A percentile compares a stretch with the other conserved stretches of the same genome.
Evolutionary conservation across 2,888 invertebrate species (phyloP).

Genomic region (Eupithecia pulchellata): DNA sequence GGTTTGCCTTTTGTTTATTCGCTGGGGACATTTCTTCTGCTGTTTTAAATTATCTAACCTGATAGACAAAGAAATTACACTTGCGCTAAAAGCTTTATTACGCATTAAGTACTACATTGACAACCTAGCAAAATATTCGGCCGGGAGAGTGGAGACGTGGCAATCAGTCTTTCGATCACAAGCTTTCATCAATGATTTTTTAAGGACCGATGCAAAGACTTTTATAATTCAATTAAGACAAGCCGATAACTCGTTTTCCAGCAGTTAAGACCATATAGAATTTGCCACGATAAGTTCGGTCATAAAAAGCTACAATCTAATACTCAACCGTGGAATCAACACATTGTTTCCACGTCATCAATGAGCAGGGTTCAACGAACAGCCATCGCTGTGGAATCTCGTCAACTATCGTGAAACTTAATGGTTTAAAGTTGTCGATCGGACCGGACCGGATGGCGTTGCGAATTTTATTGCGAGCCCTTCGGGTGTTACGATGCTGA

Average conservation of each 20-base stretch:
- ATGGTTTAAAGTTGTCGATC: conserved; percentile 65
- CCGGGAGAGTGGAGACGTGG: no score
- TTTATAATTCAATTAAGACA: not conserved
- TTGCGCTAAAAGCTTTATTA: not conserved
- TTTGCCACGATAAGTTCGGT: not conserved
- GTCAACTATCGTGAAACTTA: conserved; percentile 44
- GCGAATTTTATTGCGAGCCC: conserved; percentile 71
- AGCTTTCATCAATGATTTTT: not conserved
- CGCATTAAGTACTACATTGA: not conserved
- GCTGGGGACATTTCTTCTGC: conserved; percentile 13
- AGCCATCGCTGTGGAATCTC: conserved; percentile 35
- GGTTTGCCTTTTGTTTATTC: conserved; percentile 34
- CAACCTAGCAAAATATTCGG: no score
- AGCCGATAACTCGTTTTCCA: not conserved
- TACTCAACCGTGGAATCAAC: not conserved
- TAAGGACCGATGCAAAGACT: not conserved
- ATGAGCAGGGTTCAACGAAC: conserved; percentile 28
- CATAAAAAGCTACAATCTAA: conserved; percentile 5
- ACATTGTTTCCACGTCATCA: conserved; percentile 29
- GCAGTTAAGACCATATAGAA: not conserved
- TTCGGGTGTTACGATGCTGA: conserved; percentile 59
- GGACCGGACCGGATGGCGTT: conserved; percentile 55
- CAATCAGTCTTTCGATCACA: not conserved
- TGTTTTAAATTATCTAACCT: not conserved
- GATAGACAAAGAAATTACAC: not conserved